Percentiles rank a stretch among this genome's conserved stretches.
phyloP scores from a whole-genome alignment of 2,888 invertebrate genomes.

The Ptychoptera contaminata region DNA sequence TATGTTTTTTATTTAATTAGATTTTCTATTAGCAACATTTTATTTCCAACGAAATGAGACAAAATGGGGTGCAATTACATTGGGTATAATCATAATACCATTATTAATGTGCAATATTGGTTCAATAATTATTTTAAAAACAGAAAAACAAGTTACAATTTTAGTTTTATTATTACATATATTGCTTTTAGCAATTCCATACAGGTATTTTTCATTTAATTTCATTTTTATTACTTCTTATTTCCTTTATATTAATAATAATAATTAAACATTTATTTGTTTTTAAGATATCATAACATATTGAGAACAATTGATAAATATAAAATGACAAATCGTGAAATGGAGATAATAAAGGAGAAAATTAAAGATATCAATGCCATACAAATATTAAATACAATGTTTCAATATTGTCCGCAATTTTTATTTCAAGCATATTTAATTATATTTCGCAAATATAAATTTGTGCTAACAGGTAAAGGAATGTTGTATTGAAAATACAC shows the following conservation, averaged over 20 bases:
- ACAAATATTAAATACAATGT: conserved; percentile 11
- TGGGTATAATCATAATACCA: conserved; percentile 11
- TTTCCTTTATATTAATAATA: neutral
- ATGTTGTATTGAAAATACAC: neutral
- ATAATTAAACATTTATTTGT: neutral
- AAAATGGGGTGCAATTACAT: conserved; percentile 11
- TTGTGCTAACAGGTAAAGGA: conserved; percentile 11
- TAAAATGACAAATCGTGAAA: conserved; percentile 10
- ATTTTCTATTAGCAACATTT: conserved; percentile 11
- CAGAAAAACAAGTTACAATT: conserved; percentile 8
- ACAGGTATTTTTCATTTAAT: neutral
- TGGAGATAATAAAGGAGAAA: conserved; percentile 8
- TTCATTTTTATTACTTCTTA: neutral
- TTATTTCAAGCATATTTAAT: conserved; percentile 12
- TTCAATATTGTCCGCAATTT: conserved; percentile 14
- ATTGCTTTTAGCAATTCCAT: conserved; percentile 9
- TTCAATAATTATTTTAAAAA: conserved; percentile 11
- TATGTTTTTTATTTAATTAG: conserved; percentile 7
- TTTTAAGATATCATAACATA: conserved; percentile 11
- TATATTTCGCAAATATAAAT: conserved; percentile 12
- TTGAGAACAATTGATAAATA: conserved; percentile 10
- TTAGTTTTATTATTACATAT: conserved; percentile 10
- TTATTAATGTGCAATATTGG: conserved; percentile 11
- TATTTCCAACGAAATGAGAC: conserved; percentile 11
- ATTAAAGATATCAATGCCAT: conserved; percentile 11